Evolutionary conservation across 2,113 vertebrate species (phyloP), one percentile per base, ranked within the genome.

Genomic region (Nothoprocta perdicaria): DNA sequence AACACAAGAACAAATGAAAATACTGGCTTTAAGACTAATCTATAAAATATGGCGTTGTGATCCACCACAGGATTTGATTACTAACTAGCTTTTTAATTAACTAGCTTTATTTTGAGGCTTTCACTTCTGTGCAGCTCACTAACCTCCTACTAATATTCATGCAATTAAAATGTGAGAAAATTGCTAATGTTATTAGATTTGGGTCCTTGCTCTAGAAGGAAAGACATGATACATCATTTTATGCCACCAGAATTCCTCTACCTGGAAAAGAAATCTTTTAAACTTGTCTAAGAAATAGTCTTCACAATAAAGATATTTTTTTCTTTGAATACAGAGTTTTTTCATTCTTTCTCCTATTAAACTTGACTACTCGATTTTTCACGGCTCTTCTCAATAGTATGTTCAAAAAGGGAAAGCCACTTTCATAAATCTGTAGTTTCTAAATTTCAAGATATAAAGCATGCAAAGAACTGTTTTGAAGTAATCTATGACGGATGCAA

Each of bases 111-210:
- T 96, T 93, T 83, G 86, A 84, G 89, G 69, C 90, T 92, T 93
- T 92, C 8, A 82, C 71, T 93, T 97, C 75, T 26, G 15, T 95
- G 68, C 19, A 84, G 94, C 88, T 97, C 81, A 75, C 82, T 96
- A 95, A 96, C 89, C 95, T 94, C 73, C 65, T 58, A 73, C 90
- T 96, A 96, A 93, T 96, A 97, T 95, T 74, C 60, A 94, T 74
- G 90, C 84, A 89, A 92, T 95, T 94, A 95, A 96, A 97, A 96
- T 94, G 84, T 93, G 94, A 97, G 80, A 75, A 94, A 96, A 97
- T 93, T 92, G 19, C 83, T 93, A 93, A 94, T 61, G 48, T 65
- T 94, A 86, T 61, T 94, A 94, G 75, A 89, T 41, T 88, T 67
- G 35, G 48, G 89, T 80, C 26, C 82, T 80, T 91, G 73, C 92